Evolutionary conservation across 2,113 vertebrate species (phyloP), one percentile per base, ranked within the genome.

Genomic region (Hylia prasina): DNA sequence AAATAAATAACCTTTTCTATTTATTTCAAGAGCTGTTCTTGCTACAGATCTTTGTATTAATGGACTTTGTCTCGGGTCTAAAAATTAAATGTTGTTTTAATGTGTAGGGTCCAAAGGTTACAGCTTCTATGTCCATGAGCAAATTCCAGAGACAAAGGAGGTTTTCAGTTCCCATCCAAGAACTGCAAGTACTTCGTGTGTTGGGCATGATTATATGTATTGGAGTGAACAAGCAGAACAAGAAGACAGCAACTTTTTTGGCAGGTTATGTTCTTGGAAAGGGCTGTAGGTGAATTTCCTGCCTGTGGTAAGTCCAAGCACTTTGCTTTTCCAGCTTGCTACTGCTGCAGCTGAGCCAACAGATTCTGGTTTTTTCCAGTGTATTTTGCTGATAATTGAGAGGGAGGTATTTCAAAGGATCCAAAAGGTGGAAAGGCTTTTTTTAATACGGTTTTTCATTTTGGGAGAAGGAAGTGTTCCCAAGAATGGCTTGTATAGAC

Each of bases 11-110:
- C 48, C 7, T 47, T 75, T 94, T 89, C 47, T 94, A 78, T 94
- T 96, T 94, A 89, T 94, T 60, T 88, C 90, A 83, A 96, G 68
- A 72, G 72, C 63, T 93, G 89, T 78, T 30, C 15, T 89, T 65
- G 89, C 89, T 92, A 53, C 83, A 94, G 89, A 54, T 94, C 39
- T 95, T 39, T 47, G 83, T 82, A 53, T 39, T 90, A 87, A 86
- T 24, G 72, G 51, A 54, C 57, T 91, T 56, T 57, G 24, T 64
- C 31, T 85, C 1, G 1, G 83, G 94, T 24, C 76, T 48, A 68
- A 90, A 86, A 61, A 25, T 56, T 68, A 48, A 63, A 27, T 2
- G 9, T 13, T 53, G 23, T 70, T 92, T 80, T 73, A 69, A 65
- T 8, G 3, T 44, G 33, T 54, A 72, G n/a, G 64, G 47, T 84